Evolutionary conservation across 2,113 vertebrate species (phyloP), one percentile per base, ranked within the genome.

Genomic region (Petaurus breviceps): DNA sequence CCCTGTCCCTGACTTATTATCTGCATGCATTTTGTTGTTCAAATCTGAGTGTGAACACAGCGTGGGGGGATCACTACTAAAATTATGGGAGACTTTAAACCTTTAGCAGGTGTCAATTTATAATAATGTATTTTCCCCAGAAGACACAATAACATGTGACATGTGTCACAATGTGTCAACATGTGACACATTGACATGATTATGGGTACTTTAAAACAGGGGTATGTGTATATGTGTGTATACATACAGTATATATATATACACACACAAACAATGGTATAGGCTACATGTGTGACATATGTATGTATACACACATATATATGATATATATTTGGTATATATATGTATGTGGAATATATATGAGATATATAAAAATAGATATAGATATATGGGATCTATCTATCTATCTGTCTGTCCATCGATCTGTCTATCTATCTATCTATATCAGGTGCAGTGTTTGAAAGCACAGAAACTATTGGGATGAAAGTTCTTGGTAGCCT

Each of bases 61-160:
- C 6, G 92, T 54, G 97, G 93, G 84, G 23, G 50, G 94, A 23
- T 43, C 57, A 1, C 26, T 96, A 98, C 47, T 96, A 57, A 94
- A 98, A 97, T 92, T 92, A 91, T 49, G 93, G 25, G 23, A 94
- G 31, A 53, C 52, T 97, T 97, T 96, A 95, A 97, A 96, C 23
- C 53, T 68, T 3, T 97, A 92, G 91, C 50, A 96, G 93, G 93
- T 97, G 91, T 93, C 96, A 96, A 47, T 95, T 97, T 94, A 94
- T 92, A 89, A 84, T 95, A 94, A 95, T 10, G 51, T 4, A 0
- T 93, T 97, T 96, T 89, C 0, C 53, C 89, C 11, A 14, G 47
- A 94, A 96, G 94, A 96, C 94, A 92, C 96, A 96, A 54, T 96
- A 96, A 55, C 54, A 23, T 3, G 54, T 3, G 54, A 50, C 96